phyloP scores from a whole-genome alignment of 2,888 invertebrate genomes.

The Netelia melanura region DNA sequence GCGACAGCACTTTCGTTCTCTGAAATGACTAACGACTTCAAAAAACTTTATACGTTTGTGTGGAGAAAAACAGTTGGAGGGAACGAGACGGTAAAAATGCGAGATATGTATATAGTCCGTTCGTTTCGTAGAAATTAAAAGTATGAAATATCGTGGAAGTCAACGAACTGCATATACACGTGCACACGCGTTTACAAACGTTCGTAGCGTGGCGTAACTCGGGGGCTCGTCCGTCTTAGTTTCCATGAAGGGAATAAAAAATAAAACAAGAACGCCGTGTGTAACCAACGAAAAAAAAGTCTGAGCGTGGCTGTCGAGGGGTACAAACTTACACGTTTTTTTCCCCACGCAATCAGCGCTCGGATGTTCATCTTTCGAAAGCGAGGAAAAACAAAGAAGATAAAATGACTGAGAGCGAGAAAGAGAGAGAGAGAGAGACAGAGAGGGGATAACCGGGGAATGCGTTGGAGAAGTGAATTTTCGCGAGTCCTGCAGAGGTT shows the following conservation, averaged over 20 bases:
- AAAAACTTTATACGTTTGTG: conserved; percentile 38
- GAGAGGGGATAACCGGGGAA: background rate
- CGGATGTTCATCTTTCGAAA: conserved; percentile 40
- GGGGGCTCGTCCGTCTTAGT: background rate
- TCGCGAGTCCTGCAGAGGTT: conserved; percentile 16
- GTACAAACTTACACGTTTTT: conserved; percentile 24
- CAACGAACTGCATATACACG: conserved; percentile 25
- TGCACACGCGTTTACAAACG: background rate
- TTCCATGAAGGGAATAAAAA: conserved; percentile 13
- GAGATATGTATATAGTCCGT: conserved; percentile 7
- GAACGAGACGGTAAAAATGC: background rate
- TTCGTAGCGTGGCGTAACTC: background rate
- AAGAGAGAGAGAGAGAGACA: background rate
- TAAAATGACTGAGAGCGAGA: background rate
- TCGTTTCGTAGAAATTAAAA: conserved; percentile 54
- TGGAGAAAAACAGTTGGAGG: background rate
- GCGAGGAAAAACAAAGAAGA: background rate
- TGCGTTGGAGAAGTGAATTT: conserved; percentile 13
- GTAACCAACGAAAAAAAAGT: background rate
- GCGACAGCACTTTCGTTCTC: conserved; percentile 2
- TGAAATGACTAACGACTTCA: conserved; percentile 43
- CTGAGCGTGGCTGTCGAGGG: background rate
- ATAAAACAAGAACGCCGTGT: conserved; percentile 11
- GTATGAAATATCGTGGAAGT: conserved; percentile 24
- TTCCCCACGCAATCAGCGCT: conserved; percentile 50